phyloP scores from a whole-genome alignment of 2,113 vertebrate genomes.

The Potamarius usumacintae region DNA sequence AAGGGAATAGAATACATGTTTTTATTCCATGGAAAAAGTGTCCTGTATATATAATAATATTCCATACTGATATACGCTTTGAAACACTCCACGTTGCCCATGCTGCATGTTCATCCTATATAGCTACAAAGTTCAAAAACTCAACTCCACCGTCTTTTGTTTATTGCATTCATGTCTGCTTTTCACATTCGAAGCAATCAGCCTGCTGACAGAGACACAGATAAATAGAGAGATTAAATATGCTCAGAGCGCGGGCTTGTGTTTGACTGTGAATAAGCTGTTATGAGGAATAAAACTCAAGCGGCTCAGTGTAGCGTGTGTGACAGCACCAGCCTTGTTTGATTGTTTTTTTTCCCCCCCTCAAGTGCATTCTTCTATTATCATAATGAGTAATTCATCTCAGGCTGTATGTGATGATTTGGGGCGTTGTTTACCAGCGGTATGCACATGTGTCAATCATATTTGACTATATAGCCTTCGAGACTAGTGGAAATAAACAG shows the following conservation, averaged over 20 bases:
- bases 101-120: neutral
- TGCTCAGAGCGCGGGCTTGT: slow-evolving; percentile 8
- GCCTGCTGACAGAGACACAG: slow-evolving; percentile 5
- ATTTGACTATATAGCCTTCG: neutral
- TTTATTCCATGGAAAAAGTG: too few relatives aligned
- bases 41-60: too few relatives aligned
- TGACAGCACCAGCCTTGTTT: slow-evolving; percentile 11
- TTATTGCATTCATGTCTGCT: neutral
- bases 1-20: too few relatives aligned
- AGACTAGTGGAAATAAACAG: neutral
- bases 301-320: slow-evolving; percentile 21
- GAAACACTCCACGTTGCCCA: neutral
- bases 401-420: slow-evolving; percentile 8
- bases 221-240: slow-evolving; percentile 24
- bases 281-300: slow-evolving; percentile 17
- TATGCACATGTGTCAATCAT: neutral
- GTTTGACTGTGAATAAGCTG: slow-evolving; percentile 23
- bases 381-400: slow-evolving; percentile 28
- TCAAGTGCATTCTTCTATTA: slow-evolving; percentile 23
- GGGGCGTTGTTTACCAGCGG: neutral
- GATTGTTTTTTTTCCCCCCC: neutral
- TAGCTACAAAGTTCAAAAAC: neutral
- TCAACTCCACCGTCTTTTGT: neutral
- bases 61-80: neutral
- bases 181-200: neutral